Evolutionary conservation across 2,888 invertebrate species (phyloP).

Genomic region (Chaetoderma sp.): DNA sequence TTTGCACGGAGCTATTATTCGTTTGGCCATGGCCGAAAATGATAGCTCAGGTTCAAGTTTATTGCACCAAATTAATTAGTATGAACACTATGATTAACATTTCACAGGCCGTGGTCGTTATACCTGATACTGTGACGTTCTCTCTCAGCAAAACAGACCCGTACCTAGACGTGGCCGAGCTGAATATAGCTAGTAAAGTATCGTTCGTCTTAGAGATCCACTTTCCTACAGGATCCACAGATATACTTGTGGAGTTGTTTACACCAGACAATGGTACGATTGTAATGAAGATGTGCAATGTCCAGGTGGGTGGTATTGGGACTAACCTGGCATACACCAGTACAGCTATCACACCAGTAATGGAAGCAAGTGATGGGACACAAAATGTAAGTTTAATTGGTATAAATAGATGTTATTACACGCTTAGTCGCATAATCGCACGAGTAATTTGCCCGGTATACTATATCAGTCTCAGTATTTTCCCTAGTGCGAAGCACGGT

Average conservation of each 20-base stretch:
- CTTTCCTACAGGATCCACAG: slow-evolving; percentile 47
- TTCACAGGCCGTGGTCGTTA: slow-evolving; percentile 10
- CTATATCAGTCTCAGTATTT: too few species aligned
- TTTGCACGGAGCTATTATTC: too few species aligned
- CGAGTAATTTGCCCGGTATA: too few species aligned
- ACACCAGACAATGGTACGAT: slow-evolving; percentile 65
- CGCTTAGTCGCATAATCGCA: too few species aligned
- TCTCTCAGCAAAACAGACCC: slow-evolving; percentile 34
- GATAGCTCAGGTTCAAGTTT: too few species aligned
- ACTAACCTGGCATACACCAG: slow-evolving; percentile 36
- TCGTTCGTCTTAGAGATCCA: slow-evolving; percentile 50
- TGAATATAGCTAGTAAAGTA: slow-evolving; percentile 51
- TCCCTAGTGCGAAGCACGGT: too few species aligned
- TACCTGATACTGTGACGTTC: slow-evolving; percentile 43
- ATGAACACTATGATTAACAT: slow-evolving; percentile 13
- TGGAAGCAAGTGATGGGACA: slow-evolving; percentile 44
- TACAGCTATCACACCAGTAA: slow-evolving; percentile 17
- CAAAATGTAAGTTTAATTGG: slow-evolving; percentile 7
- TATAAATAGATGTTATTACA: too few species aligned
- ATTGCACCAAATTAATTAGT: too few species aligned
- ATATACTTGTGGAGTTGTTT: slow-evolving; percentile 65
- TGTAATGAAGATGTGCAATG: slow-evolving; percentile 64
- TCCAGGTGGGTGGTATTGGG: slow-evolving; percentile 44
- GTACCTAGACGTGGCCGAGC: slow-evolving; percentile 26
- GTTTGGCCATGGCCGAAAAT: too few species aligned